phyloP scores from a whole-genome alignment of 2,888 invertebrate genomes.

The Apamea anceps region DNA sequence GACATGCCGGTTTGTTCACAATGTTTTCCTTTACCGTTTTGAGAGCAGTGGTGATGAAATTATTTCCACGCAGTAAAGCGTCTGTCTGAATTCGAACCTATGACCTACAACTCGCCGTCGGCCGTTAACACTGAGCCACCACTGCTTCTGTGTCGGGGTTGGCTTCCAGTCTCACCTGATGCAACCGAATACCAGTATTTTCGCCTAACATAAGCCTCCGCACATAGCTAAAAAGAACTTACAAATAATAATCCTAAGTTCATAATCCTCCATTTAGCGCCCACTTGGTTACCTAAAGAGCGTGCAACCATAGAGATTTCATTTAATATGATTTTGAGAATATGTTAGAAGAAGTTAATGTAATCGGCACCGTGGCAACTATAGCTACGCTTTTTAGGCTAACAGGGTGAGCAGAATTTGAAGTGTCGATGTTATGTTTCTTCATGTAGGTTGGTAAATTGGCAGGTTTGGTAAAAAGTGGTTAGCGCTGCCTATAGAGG shows the following conservation, averaged over 20 bases:
- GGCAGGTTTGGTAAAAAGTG: not conserved
- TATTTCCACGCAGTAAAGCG: not conserved
- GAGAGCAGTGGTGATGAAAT: not conserved
- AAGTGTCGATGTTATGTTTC: not conserved
- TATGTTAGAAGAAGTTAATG: slow-evolving; percentile 9
- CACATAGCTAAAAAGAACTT: not conserved
- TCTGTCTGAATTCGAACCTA: not conserved
- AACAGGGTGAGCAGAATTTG: slow-evolving; percentile 29
- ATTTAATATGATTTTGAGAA: slow-evolving; percentile 38
- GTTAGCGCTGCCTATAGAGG: not conserved
- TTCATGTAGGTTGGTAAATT: slow-evolving; percentile 8
- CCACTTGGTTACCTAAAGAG: slow-evolving; percentile 36
- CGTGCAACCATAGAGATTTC: slow-evolving; percentile 31
- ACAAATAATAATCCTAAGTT: slow-evolving; percentile 1
- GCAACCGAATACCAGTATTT: too few relatives aligned
- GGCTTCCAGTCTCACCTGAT: too few relatives aligned
- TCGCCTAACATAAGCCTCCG: not conserved
- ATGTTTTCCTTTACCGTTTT: not conserved
- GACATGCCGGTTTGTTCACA: not conserved
- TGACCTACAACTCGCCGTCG: not conserved
- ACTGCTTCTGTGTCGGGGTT: too few relatives aligned
- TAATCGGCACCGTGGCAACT: slow-evolving; percentile 8
- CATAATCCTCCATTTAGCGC: slow-evolving; percentile 10
- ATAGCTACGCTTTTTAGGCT: slow-evolving; percentile 30
- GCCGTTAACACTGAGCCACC: not conserved